Evolutionary conservation across 1,140 invertebrate species (phyloP).

Genomic region (Temnothorax longispinosus): DNA sequence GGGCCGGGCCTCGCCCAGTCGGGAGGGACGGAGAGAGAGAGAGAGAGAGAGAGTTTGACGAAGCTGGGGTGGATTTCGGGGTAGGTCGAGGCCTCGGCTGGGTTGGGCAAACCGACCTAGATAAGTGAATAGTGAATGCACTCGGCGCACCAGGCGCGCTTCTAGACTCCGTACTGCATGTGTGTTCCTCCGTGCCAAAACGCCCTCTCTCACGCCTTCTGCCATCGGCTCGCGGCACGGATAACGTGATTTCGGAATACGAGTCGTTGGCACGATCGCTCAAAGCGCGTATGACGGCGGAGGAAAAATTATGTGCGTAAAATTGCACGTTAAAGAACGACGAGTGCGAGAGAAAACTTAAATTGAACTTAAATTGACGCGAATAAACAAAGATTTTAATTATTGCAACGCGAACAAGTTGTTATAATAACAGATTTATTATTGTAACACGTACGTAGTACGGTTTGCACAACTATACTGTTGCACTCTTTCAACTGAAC

Average conservation of each 20-base stretch:
- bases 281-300: neutral
- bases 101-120: conserved; percentile 76
- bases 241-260: conserved; percentile 63
- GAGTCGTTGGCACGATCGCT: conserved; percentile 24
- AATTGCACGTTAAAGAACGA: neutral
- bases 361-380: neutral
- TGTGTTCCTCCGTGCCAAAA: conserved; percentile 40
- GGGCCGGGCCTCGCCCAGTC: neutral
- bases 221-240: neutral
- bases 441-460: neutral
- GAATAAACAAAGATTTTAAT: neutral
- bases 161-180: conserved; percentile 43
- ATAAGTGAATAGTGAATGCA: conserved; percentile 74
- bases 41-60: conserved; percentile 51
- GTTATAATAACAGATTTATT: neutral
- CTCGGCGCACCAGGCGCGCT: conserved; percentile 47
- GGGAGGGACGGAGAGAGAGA: neutral
- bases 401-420: neutral
- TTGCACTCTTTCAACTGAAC: neutral
- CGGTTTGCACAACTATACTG: neutral
- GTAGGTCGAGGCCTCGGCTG: conserved; percentile 67
- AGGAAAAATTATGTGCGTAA: neutral
- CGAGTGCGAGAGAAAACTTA: too few relatives aligned
- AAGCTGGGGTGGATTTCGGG: conserved; percentile 63
- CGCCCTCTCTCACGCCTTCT: neutral